These are phyloP conservation scores for Heteromormyrus szaboi DNA, from an alignment of 2,797 vertebrate genomes.

Conservation along the genomic window DNA sequence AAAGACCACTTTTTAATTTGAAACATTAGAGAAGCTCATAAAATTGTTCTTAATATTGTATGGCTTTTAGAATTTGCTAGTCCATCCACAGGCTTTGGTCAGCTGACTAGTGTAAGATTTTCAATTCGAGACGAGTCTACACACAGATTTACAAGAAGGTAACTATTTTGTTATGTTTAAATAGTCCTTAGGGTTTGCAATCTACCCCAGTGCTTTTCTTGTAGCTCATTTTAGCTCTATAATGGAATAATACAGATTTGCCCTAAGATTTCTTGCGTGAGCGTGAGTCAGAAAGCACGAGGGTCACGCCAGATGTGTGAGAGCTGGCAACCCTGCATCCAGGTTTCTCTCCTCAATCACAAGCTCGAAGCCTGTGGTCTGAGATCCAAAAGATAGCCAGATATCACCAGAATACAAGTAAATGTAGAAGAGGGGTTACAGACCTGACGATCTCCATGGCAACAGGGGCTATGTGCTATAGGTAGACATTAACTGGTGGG, in stretches of 20 bases:
- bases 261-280: neutral
- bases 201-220: neutral
- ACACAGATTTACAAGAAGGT: neutral
- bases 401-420: neutral
- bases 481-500: neutral
- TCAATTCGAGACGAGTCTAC: neutral
- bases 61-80: neutral
- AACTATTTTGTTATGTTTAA: neutral
- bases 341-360: neutral
- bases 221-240: neutral
- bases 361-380: neutral
- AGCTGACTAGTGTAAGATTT: neutral
- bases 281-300: neutral
- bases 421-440: neutral
- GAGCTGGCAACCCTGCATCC: neutral
- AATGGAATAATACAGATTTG: neutral
- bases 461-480: neutral
- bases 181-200: neutral
- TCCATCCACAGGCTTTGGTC: neutral
- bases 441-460: neutral
- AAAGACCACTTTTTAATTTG: neutral
- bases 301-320: neutral
- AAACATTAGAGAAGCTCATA: neutral
- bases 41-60: neutral
- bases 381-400: neutral